These are phyloP conservation scores for Charanyca ferruginea DNA, from an alignment of 2,888 invertebrate species.

Conservation along the genomic window DNA sequence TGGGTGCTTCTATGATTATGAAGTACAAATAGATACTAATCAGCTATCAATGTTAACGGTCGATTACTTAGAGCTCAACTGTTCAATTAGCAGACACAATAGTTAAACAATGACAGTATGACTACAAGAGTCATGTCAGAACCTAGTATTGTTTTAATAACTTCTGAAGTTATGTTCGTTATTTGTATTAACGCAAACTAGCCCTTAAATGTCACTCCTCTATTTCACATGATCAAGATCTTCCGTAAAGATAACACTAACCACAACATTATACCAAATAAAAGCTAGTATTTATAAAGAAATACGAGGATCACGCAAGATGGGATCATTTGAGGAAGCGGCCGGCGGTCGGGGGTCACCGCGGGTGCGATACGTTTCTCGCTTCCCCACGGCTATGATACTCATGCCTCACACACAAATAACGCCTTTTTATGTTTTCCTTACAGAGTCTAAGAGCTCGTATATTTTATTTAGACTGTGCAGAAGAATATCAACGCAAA, in stretches of 20 bases:
- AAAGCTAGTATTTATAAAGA: conserved; percentile 69
- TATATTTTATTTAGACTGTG: not conserved
- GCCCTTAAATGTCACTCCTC: not conserved
- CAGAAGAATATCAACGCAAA: not conserved
- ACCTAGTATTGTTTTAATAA: too few species aligned
- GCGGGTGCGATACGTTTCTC: conserved; percentile 83
- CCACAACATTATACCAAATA: conserved; percentile 50
- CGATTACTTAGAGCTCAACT: too few species aligned
- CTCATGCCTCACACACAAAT: conserved; percentile 43
- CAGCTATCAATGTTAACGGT: too few species aligned
- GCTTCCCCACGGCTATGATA: conserved; percentile 62
- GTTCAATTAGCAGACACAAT: too few species aligned
- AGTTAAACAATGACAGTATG: too few species aligned
- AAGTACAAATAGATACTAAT: too few species aligned
- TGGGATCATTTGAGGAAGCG: conserved; percentile 88
- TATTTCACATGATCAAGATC: conserved; percentile 21
- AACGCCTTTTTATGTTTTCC: conserved; percentile 48
- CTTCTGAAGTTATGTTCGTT: too few species aligned
- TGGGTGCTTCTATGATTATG: too few species aligned
- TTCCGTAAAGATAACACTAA: conserved; percentile 18
- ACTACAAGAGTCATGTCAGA: too few species aligned
- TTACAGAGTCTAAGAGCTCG: conserved; percentile 8
- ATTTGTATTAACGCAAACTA: not conserved
- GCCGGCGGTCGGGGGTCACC: conserved; percentile 83
- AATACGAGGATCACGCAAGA: conserved; percentile 75